Evolutionary conservation across 2,113 vertebrate genomes (phyloP).

Genomic region (Azemiops feae): DNA sequence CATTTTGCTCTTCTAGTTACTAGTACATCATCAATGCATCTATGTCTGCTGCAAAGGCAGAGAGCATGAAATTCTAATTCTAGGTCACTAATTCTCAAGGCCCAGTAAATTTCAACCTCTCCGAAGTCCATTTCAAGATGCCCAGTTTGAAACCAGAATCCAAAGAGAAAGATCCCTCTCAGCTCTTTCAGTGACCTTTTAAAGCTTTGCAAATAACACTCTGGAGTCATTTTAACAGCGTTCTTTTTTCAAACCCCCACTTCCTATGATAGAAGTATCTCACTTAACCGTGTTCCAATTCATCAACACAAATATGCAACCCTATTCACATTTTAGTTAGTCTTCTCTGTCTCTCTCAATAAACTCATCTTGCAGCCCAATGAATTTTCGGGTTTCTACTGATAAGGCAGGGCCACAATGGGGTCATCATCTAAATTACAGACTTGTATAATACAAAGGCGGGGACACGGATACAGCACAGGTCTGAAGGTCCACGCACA

Average conservation of each 20-base stretch:
- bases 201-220: background rate
- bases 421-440: background rate
- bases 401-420: background rate
- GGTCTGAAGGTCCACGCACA: background rate
- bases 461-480: background rate
- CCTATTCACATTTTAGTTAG: background rate
- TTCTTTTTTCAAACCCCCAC: slow-evolving; percentile 10
- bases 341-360: background rate
- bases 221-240: slow-evolving; percentile 25
- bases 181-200: background rate
- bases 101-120: slow-evolving; percentile 53
- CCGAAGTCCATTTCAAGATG: slow-evolving; percentile 32
- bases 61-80: slow-evolving; percentile 9
- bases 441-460: background rate
- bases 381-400: slow-evolving; percentile 13
- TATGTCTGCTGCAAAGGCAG: slow-evolving; percentile 15
- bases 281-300: background rate
- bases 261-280: background rate
- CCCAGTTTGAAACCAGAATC: background rate
- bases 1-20: background rate
- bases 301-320: background rate
- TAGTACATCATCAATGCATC: background rate
- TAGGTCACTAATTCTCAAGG: slow-evolving; percentile 36
- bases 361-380: slow-evolving; percentile 1
- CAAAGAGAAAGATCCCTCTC: background rate